A percentile compares a stretch with the other conserved stretches of the same genome.
Evolutionary conservation across 2,888 invertebrate genomes (phyloP).

Genomic region (Galeopsomyia nigrocyanea): DNA sequence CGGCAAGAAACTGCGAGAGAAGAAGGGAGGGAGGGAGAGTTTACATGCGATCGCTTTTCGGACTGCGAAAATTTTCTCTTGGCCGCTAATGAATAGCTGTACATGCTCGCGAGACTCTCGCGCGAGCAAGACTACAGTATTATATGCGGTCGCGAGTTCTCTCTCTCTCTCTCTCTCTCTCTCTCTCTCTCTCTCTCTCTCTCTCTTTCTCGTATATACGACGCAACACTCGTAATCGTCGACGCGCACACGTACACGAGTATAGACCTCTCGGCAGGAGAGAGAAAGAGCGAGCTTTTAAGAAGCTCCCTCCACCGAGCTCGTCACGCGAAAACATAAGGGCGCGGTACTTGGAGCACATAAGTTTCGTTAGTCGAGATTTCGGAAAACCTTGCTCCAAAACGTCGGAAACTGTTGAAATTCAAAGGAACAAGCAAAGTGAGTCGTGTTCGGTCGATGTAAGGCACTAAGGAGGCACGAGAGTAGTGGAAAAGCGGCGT

Average conservation of each 20-base stretch:
- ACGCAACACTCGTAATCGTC: conserved; percentile 23
- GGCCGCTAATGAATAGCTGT: too few species aligned
- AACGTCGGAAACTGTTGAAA: too few species aligned
- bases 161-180: background rate
- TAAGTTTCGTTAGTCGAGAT: too few species aligned
- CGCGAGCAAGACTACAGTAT: background rate
- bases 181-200: background rate
- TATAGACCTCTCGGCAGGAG: background rate
- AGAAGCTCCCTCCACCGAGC: too few species aligned
- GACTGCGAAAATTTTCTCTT: too few species aligned
- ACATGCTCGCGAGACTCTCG: background rate
- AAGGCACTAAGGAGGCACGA: too few species aligned
- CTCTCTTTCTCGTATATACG: background rate
- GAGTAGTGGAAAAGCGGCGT: too few species aligned
- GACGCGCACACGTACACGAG: background rate
- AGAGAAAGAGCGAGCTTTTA: too few species aligned
- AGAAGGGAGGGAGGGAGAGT: background rate
- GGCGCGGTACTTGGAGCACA: background rate
- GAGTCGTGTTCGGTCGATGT: too few species aligned
- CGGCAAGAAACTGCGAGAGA: background rate
- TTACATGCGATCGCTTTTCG: too few species aligned
- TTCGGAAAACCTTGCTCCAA: too few species aligned
- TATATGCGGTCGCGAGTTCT: background rate
- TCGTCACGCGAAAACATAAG: background rate
- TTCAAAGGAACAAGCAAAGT: too few species aligned